Percentiles rank a stretch among this genome's conserved stretches.
phyloP scores from a whole-genome alignment of 2,888 invertebrate genomes.

The Blomia tropicalis region DNA sequence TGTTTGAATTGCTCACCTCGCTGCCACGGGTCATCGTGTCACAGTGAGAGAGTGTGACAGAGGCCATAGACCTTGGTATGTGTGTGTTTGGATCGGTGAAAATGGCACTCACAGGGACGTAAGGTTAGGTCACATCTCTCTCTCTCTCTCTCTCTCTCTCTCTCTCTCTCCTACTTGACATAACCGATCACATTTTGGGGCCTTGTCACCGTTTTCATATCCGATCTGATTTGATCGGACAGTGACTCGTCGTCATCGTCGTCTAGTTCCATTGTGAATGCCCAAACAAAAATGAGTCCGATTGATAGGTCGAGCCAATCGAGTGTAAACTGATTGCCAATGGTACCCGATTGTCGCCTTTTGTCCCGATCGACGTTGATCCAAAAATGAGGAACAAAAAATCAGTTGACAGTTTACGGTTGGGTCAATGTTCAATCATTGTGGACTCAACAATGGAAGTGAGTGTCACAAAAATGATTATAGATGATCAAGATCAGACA shows the following conservation, averaged over 20 bases:
- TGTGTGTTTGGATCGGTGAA: background rate
- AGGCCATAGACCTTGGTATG: too few relatives aligned
- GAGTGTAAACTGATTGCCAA: conserved; percentile 8
- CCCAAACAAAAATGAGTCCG: too few relatives aligned
- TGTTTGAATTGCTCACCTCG: background rate
- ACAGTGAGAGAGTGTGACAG: background rate
- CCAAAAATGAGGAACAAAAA: too few relatives aligned
- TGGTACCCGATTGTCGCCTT: background rate
- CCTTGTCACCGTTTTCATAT: background rate
- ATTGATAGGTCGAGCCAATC: conserved; percentile 15
- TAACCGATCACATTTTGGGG: background rate
- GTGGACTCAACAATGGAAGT: too few relatives aligned
- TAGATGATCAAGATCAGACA: too few relatives aligned
- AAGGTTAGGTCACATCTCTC: conserved; percentile 10
- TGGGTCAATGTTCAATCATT: background rate
- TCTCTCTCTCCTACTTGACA: background rate
- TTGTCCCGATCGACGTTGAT: background rate
- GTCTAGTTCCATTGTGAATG: too few relatives aligned
- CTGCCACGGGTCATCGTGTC: background rate
- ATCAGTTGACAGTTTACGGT: background rate
- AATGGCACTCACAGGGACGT: background rate
- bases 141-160: background rate
- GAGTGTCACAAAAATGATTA: too few relatives aligned
- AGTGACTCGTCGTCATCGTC: too few relatives aligned
- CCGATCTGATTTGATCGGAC: conserved; percentile 15